Base-by-base conservation (phyloP, 2,888 invertebrate genomes). In the Herminia tarsipennalis region DNA sequence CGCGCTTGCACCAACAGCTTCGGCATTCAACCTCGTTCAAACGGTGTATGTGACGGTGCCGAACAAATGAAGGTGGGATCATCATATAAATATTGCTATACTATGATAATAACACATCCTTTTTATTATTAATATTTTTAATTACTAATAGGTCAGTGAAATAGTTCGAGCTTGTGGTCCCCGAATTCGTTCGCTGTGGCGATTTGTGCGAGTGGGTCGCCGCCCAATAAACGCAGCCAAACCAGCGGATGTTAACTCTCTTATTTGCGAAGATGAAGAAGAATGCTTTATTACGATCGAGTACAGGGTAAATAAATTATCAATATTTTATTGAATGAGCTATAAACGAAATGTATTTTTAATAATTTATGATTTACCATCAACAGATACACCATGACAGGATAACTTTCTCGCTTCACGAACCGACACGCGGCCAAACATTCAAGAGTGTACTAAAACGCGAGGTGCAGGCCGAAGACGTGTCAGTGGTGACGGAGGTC, bases 181-280 rank as follows among this genome's bases (percentile, higher is more conserved):
- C 3, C 81, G 89, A 9, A 82, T 90, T 22, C 83, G 88, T 0
- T 88, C 90, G 1, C 53, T 90, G 44, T 90, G 90, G 90, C 81
- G 90, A 1, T 90, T 90, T 70, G 61, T 80, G 16, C 81, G 90
- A 9, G 86, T 82, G 3, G 83, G 82, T 0, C 79, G 77, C 0
- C 76, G 90, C 1, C 82, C 90, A 1, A 52, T 69, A 5, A 73
- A 76, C 63, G 85, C 68, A 0, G 74, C 81, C 28, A 90, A 89
- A 46, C 90, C 90, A 0, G 90, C 90, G 0, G 90, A 90, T 53
- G 87, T 90, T 56, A 90, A 90, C 67, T 88, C 90, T 0, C 78
- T 90, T 1, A 65, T 90, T 24, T 90, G 90, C 50, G 90, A 90
- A 57, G 90, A 90, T 45, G 90, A 90, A 46, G 89, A 90, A 45